Evolutionary conservation across 2,113 vertebrate genomes (phyloP).

Genomic region (Pterocles burchelli): DNA sequence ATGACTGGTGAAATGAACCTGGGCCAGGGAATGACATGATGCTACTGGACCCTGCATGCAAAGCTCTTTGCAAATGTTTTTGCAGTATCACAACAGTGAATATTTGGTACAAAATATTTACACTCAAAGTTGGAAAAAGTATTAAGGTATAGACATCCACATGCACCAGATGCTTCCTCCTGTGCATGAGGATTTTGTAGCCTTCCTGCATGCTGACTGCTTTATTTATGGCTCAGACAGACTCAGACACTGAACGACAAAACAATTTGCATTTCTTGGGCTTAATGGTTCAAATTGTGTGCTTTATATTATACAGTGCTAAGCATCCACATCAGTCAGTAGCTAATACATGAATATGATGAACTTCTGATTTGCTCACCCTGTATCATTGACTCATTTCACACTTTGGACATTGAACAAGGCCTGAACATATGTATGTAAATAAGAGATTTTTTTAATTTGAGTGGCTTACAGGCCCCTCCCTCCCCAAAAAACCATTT

Average conservation of each 20-base stretch:
- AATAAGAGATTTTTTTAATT: background rate
- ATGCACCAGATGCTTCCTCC: background rate
- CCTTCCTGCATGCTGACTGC: background rate
- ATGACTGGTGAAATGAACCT: background rate
- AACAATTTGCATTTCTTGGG: background rate
- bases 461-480: background rate
- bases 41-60: background rate
- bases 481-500: background rate
- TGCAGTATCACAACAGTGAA: background rate
- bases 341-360: background rate
- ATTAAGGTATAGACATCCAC: background rate
- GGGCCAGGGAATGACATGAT: background rate
- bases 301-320: background rate
- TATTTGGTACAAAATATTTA: background rate
- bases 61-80: background rate
- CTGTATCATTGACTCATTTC: background rate
- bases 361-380: background rate
- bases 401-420: background rate
- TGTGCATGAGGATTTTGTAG: background rate
- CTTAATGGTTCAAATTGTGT: background rate
- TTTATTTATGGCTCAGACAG: background rate
- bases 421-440: background rate
- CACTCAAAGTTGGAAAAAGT: background rate
- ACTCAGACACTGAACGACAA: background rate
- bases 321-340: background rate